These are phyloP conservation scores for Chrysina gloriosa DNA, from an alignment of 2,888 invertebrate genomes.

Conservation along the genomic window DNA sequence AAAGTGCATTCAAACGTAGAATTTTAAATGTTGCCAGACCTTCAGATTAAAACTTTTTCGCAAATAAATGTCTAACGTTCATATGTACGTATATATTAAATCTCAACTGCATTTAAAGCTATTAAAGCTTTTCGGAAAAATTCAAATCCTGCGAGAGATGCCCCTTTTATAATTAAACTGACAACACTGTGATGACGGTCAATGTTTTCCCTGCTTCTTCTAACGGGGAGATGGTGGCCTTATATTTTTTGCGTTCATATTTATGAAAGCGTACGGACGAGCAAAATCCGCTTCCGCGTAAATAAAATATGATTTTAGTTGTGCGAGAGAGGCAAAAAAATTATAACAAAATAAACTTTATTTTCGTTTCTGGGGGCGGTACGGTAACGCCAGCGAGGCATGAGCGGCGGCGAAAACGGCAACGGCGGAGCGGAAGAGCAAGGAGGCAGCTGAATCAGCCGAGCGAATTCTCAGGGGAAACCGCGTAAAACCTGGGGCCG, in stretches of 20 bases:
- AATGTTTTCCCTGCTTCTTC: neutral
- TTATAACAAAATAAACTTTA: slow-evolving; percentile 42
- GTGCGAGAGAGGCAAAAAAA: slow-evolving; percentile 25
- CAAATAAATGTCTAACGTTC: no score
- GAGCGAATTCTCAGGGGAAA: slow-evolving; percentile 53
- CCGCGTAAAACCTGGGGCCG: slow-evolving; percentile 55
- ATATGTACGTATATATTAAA: no score
- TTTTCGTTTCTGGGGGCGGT: slow-evolving; percentile 38
- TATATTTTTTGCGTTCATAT: neutral
- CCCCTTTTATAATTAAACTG: no score
- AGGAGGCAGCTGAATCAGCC: slow-evolving; percentile 54
- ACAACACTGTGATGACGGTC: no score
- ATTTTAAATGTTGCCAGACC: no score
- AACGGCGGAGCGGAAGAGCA: slow-evolving; percentile 19
- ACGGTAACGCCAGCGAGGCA: slow-evolving; percentile 33
- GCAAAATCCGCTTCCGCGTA: slow-evolving; percentile 27
- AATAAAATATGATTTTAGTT: slow-evolving; percentile 44
- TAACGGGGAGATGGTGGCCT: neutral
- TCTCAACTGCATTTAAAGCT: no score
- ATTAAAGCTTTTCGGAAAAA: no score
- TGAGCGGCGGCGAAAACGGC: slow-evolving; percentile 18
- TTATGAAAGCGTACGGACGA: slow-evolving; percentile 12
- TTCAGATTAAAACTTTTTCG: no score
- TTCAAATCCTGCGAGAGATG: no score
- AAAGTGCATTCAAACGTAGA: no score